These are phyloP conservation scores for Epsilonema sp. DNA, from an alignment of 2,888 invertebrate species.

Conservation along the genomic window DNA sequence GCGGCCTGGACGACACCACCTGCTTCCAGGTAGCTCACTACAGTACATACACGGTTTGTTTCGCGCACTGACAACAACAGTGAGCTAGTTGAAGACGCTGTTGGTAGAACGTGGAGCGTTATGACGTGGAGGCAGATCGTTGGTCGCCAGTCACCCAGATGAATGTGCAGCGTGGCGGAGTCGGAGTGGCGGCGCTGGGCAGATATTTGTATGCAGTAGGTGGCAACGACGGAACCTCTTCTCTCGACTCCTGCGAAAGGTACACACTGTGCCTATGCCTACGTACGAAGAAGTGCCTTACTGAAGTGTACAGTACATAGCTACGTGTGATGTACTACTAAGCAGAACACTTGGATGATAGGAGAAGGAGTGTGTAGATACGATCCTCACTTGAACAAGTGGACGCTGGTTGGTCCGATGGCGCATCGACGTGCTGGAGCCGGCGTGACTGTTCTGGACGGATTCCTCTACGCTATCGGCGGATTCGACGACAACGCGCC, in stretches of 20 bases:
- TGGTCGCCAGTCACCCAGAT: conserved; percentile 35
- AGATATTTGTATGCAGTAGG: conserved; percentile 34
- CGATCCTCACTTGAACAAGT: conserved; percentile 33
- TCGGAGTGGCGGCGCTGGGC: conserved; percentile 33
- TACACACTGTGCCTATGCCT: no score
- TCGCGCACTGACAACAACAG: no score
- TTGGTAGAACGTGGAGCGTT: conserved; percentile 12
- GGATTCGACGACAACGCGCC: conserved; percentile 38
- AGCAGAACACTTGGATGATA: no score
- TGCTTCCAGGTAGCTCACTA: conserved; percentile 35
- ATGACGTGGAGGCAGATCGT: conserved; percentile 32
- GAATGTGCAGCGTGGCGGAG: conserved; percentile 35
- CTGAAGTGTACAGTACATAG: no score
- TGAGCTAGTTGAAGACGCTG: no score
- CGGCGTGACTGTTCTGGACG: conserved; percentile 35
- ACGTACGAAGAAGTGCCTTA: no score
- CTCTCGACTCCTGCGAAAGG: conserved; percentile 34
- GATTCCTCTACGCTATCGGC: conserved; percentile 32
- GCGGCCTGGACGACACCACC: conserved; percentile 35
- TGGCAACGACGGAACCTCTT: conserved; percentile 36
- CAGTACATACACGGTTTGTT: no score
- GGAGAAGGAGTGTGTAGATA: no score
- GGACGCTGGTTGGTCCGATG: conserved; percentile 33
- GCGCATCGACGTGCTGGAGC: conserved; percentile 34
- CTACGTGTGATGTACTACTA: no score